These are phyloP conservation scores for Tachina lurida DNA, from an alignment of 2,888 invertebrate genomes.

Conservation along the genomic window DNA sequence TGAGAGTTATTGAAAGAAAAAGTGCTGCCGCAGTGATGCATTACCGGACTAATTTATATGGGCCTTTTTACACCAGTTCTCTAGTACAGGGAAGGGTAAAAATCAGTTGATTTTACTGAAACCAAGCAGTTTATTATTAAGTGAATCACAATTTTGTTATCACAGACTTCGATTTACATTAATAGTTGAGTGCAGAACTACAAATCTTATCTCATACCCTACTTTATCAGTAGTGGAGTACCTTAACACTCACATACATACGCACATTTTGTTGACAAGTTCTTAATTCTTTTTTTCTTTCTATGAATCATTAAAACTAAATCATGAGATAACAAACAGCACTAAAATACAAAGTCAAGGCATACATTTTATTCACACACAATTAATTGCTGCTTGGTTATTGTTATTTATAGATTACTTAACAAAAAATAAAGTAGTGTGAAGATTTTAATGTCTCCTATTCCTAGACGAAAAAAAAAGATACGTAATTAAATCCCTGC, in stretches of 20 bases:
- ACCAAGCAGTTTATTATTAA: background rate
- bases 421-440: conserved; percentile 2
- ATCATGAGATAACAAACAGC: conserved; percentile 7
- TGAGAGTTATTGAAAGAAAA: no score
- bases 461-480: conserved; percentile 12
- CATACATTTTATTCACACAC: background rate
- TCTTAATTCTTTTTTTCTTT: background rate
- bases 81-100: no score
- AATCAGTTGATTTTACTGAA: no score
- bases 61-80: no score
- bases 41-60: no score
- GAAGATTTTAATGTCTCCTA: background rate
- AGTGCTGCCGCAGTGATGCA: no score
- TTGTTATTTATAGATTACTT: conserved; percentile 23
- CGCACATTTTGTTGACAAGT: background rate
- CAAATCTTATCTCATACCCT: conserved; percentile 8
- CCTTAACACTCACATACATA: background rate
- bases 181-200: conserved; percentile 11
- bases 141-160: background rate
- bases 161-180: background rate
- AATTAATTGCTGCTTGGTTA: background rate
- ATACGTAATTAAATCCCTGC: conserved; percentile 31
- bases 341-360: conserved; percentile 18
- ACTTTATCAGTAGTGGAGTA: conserved; percentile 9
- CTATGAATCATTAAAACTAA: conserved; percentile 36